These are phyloP conservation scores for Montipora capricornis DNA, from an alignment of 64 coral and sea anemone species.

Conservation along the genomic window DNA sequence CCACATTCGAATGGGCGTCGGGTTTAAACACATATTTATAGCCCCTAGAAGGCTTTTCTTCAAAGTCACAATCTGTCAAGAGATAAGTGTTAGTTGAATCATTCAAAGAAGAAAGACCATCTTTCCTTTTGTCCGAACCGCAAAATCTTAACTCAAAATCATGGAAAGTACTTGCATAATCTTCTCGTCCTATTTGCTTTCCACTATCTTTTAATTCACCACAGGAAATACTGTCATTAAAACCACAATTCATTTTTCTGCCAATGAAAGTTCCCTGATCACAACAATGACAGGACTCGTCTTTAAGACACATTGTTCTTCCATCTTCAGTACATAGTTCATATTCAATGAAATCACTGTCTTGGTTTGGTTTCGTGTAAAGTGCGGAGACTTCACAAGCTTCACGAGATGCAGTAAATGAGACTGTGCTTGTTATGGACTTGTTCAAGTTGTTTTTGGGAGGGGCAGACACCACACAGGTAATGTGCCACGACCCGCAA, in stretches of 20 bases:
- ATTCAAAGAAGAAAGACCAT: not conserved
- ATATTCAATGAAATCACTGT: not conserved
- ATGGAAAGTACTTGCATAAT: not conserved
- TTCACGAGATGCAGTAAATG: not conserved
- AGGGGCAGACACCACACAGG: conserved; percentile 67
- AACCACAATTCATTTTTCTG: not conserved
- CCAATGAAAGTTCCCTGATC: not conserved
- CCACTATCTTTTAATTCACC: not conserved
- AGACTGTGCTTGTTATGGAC: not conserved
- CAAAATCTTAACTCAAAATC: not conserved
- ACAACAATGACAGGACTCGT: not conserved
- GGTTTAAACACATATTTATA: not conserved
- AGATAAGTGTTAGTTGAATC: not conserved
- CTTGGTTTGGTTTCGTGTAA: not conserved
- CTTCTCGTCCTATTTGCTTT: not conserved
- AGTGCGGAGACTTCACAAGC: not conserved
- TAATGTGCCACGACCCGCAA: conserved; percentile 92
- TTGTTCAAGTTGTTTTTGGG: not conserved
- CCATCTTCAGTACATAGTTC: not conserved
- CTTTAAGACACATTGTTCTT: not conserved
- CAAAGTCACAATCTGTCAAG: not conserved
- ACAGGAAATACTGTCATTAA: not conserved
- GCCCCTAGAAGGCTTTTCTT: not conserved
- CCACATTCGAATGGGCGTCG: not conserved
- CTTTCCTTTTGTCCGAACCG: not conserved